phyloP scores from a whole-genome alignment of 2,113 vertebrate genomes.

The Rhagologus leucostigma region DNA sequence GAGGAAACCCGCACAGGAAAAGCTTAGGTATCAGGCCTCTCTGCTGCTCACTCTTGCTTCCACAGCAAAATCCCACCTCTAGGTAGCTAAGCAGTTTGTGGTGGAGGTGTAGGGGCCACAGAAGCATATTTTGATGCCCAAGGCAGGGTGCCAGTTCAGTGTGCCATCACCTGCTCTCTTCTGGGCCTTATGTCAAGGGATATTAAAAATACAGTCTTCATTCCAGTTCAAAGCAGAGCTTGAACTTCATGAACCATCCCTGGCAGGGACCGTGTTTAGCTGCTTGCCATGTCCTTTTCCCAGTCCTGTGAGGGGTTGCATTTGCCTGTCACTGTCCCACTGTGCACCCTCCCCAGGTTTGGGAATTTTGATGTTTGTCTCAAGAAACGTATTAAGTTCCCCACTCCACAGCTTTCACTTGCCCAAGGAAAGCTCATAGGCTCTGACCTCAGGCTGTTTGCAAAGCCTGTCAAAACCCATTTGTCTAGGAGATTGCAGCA shows the following conservation, averaged over 20 bases:
- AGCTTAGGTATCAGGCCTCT: neutral
- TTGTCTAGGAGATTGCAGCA: neutral
- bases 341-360: neutral
- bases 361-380: neutral
- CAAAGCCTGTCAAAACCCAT: constrained; percentile 45
- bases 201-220: neutral
- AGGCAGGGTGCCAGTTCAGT: neutral
- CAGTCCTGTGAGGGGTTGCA: neutral
- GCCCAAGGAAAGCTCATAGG: neutral
- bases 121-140: neutral
- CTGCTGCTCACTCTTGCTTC: neutral
- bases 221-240: neutral
- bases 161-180: neutral
- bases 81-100: neutral
- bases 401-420: neutral
- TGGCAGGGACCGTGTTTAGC: neutral
- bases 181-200: neutral
- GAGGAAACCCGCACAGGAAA: accelerated
- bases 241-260: neutral
- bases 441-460: constrained; percentile 11
- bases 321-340: neutral
- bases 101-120: neutral
- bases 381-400: neutral
- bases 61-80: neutral
- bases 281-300: neutral